Base-by-base conservation (phyloP, 92 coral and sea anemone species). In the Epizoanthus scotinus region DNA sequence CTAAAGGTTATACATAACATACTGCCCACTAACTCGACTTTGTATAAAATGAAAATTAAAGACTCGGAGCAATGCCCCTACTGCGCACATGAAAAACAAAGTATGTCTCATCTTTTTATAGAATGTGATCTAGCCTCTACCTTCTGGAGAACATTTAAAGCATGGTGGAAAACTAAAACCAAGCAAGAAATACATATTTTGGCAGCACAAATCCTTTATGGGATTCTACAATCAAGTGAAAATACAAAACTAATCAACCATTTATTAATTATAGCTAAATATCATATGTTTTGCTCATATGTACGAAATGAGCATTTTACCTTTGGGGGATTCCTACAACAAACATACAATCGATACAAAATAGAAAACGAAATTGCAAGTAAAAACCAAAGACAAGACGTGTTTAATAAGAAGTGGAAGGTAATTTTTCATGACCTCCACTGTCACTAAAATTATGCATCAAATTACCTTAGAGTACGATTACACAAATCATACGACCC, bases 161-260 rank as follows among this genome's bases (percentile, higher is more conserved):
- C 29, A 60, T 60, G 64, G 64, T 59, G 64, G 26, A 59, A 59
- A 59, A 20, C 0, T 0, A 59, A n/a, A 59, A 59, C 64, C 64
- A 59, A 59, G 13, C 28, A 60, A 20, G 64, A 60, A 60, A 20
- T 60, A 60, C 64, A 60, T 4, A 28, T 60, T 22, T 13, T 5
- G 5, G 64, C 64, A 60, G 64, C 64, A 60, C 64, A 60, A 60
- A 60, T 60, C 31, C 31, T 60, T 60, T 60, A 60, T 60, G 64
- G 64, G 13, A 60, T 60, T 60, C 12, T 60, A 60, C 64, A 60
- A 20, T 60, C 64, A 60, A 60, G 64, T 60, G 5, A 4, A 1
- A 1, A 60, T 60, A 13, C 13, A 20, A 20, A 20, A 20, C 21
- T 60, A 2, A 2, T 20, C 31, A 60, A 20, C 64, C 64, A 60